A percentile compares a stretch with the other conserved stretches of the same genome.
Conservation (phyloP, 2,888 invertebrate species). For the Encarsia formosa region DNA sequence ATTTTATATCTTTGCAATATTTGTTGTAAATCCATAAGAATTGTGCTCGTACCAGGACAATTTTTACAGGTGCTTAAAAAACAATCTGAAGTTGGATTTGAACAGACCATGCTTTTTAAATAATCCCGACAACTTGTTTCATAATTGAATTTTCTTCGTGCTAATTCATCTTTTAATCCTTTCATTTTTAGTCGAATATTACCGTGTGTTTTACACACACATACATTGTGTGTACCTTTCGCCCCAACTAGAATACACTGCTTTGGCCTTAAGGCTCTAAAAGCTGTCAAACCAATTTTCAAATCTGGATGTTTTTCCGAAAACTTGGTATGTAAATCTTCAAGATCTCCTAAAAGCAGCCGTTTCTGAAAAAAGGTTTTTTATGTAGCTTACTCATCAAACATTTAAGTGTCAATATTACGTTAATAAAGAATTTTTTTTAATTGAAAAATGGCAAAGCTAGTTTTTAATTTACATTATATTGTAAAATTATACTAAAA, state of each 20-base stretch:
- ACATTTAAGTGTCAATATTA: too few relatives aligned
- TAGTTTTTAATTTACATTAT: too few relatives aligned
- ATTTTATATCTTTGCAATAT: constrained; percentile 5
- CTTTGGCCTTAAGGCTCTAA: background rate
- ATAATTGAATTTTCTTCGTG: background rate
- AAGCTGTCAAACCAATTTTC: background rate
- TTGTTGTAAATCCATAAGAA: constrained; percentile 8
- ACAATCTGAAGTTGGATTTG: constrained; percentile 11
- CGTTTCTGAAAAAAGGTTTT: background rate
- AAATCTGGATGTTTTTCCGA: too few relatives aligned
- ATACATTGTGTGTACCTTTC: too few relatives aligned
- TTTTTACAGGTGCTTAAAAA: constrained; percentile 11
- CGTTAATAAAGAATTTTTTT: too few relatives aligned
- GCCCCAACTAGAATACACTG: background rate
- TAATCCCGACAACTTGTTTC: constrained; percentile 1
- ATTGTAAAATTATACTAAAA: too few relatives aligned
- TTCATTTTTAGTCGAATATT: too few relatives aligned
- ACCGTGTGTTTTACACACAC: too few relatives aligned
- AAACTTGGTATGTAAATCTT: background rate
- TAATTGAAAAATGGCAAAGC: too few relatives aligned
- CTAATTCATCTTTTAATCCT: background rate
- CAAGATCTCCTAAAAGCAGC: background rate
- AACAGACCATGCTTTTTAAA: constrained; percentile 8
- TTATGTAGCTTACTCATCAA: background rate
- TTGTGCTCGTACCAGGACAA: constrained; percentile 9